Base-by-base conservation (phyloP, 2,113 vertebrate genomes). In the Microtus ochrogaster region DNA sequence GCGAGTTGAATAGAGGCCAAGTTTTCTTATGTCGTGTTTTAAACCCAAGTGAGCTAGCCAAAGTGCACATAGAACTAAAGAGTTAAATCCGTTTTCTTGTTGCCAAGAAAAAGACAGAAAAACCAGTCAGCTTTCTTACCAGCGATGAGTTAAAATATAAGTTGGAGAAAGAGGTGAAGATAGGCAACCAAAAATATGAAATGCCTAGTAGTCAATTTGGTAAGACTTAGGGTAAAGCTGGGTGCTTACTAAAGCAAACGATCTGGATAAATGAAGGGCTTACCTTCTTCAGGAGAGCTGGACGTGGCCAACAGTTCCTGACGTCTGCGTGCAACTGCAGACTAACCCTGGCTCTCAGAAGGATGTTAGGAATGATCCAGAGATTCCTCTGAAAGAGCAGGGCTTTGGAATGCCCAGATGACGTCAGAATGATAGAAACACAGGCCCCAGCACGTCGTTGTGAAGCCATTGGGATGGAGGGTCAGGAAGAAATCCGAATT, bases 231-330 rank as follows among this genome's bases (percentile, higher is more conserved):
- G 77, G 36, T 82, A 81, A 94, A 94, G 41, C 21, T 49, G 7
- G 28, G 55, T 4, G 61, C 19, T 58, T 77, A 21, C n/a, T 41
- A 44, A 82, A 66, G 26, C 41, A 79, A 17, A 90, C 4, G 92
- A 73, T 14, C 44, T 95, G 36, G 3, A 30, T 92, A 81, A 84
- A 89, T 77, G 28, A 22, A 78, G n/a, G 94, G 22, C 14, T 89
- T 72, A 44, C 72, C 12, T 79, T 92, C 77, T 91, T 95, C 65
- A 94, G 39, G 44, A 89, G 82, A 70, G 39, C 17, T 89, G 55
- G 41, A 41, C 11, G 21, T 76, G 30, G 5, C 9, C 65, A 92
- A 95, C 30, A 52, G 11, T 92, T 65, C 14, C 21, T 91, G 91
- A 72, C 72, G 74, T 88, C 65, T 86, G 0, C 65, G 12, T 70